These are phyloP conservation scores for Nymphalis urticae DNA, from an alignment of 2,888 invertebrate species.

Conservation along the genomic window DNA sequence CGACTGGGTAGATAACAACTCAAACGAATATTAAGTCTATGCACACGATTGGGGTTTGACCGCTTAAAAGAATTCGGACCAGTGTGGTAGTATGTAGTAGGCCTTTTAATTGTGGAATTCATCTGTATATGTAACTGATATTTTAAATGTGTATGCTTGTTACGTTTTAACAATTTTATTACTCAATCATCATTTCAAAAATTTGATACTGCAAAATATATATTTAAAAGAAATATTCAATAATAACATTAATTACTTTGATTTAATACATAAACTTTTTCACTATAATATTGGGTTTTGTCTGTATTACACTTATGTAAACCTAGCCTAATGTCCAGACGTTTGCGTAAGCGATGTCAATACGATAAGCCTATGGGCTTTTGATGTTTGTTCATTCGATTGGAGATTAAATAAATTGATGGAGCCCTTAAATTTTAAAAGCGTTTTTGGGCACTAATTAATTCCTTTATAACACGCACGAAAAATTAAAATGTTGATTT, in stretches of 20 bases:
- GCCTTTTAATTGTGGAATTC: too few species aligned
- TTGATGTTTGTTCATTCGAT: slow-evolving; percentile 50
- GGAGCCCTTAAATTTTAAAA: slow-evolving; percentile 37
- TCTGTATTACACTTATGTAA: slow-evolving; percentile 9
- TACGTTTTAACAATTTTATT: too few species aligned
- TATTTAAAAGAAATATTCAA: too few species aligned
- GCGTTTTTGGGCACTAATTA: slow-evolving; percentile 33
- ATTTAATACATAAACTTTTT: too few species aligned
- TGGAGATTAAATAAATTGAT: slow-evolving; percentile 42
- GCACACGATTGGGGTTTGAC: not conserved
- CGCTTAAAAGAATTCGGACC: too few species aligned
- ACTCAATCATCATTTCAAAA: too few species aligned
- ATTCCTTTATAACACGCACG: slow-evolving; percentile 24
- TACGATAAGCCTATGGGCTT: slow-evolving; percentile 39
- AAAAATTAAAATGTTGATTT: not conserved
- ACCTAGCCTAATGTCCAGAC: slow-evolving; percentile 16
- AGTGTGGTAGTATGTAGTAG: too few species aligned
- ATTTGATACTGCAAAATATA: too few species aligned
- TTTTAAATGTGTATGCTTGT: too few species aligned
- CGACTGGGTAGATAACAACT: slow-evolving; percentile 51
- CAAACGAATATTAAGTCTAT: slow-evolving; percentile 41
- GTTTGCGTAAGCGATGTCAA: slow-evolving; percentile 44
- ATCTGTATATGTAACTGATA: too few species aligned
- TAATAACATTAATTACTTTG: too few species aligned
- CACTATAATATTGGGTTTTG: not conserved